phyloP scores from a whole-genome alignment of 1,140 invertebrate genomes.

The Rhagoletis pomonella region DNA sequence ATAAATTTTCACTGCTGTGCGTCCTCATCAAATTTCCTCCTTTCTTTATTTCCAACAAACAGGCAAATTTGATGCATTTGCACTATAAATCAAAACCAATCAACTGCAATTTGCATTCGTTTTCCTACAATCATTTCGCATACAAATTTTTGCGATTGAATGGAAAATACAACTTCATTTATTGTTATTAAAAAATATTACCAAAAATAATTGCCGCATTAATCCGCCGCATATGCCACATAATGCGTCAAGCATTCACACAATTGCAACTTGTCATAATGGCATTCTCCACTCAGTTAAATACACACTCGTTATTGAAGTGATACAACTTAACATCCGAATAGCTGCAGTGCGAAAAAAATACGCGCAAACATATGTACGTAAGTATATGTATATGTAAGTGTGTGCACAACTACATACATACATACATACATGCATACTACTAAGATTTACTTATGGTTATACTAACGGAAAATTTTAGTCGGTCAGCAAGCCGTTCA shows the following conservation, averaged over 20 bases:
- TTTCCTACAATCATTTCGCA: too few relatives aligned
- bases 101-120: too few relatives aligned
- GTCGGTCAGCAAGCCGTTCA: conserved; percentile 36
- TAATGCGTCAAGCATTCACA: background rate
- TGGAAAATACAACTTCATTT: conserved; percentile 16
- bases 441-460: too few relatives aligned
- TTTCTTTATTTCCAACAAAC: too few relatives aligned
- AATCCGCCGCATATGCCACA: background rate
- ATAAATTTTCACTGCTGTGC: too few relatives aligned
- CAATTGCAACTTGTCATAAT: background rate
- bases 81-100: too few relatives aligned
- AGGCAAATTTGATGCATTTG: too few relatives aligned
- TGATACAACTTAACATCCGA: background rate
- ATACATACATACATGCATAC: too few relatives aligned
- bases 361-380: background rate
- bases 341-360: background rate
- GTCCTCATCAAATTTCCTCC: too few relatives aligned
- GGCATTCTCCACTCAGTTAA: background rate
- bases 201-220: background rate
- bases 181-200: background rate
- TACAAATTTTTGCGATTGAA: background rate
- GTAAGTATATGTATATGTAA: background rate
- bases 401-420: background rate
- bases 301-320: background rate
- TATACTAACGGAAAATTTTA: background rate